Evolutionary conservation across 2,888 invertebrate genomes (phyloP), one percentile per base, ranked within the genome.

Genomic region (Diarsia brunnea): DNA sequence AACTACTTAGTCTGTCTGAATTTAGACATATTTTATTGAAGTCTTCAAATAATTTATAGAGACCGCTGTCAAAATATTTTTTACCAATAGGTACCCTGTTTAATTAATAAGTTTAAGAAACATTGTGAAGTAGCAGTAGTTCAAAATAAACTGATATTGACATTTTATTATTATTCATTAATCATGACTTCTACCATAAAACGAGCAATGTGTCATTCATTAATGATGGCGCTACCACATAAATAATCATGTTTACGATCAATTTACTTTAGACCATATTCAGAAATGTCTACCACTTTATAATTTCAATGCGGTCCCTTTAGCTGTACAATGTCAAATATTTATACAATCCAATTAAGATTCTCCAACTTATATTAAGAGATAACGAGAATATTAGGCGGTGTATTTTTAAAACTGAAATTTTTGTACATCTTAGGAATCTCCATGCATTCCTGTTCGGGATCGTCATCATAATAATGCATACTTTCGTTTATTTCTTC

Each of bases 381-480:
- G 87, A 88, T 77, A 81, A 88, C 74, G 51, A 68, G 38, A 88
- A 71, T 78, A 80, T 80, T 76, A 77, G 66, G 58, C 77, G 74
- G 71, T 76, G 55, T 75, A 76, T 75, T 76, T 79, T 47, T 60
- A 45, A 63, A 66, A 79, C 70, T 66, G 55, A 85, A 81, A 75
- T 76, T 73, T 74, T 85, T 73, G 31, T 78, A 79, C 65, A 69
- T 51, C 68, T 70, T 79, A 87, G 73, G 82, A 84, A 84, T 88
- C 91, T 92, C 91, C 69, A 87, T 81, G 79, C 89, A 86, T 92
- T 91, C 86, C 87, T 86, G 89, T 94, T 90, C 90, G 81, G 91
- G 93, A 92, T 93, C 93, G 93, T 95, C 95, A 95, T 95, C 94
- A 95, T 93, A 95, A 95, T 95, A 96, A 95, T 95, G 95, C 95